A percentile compares a stretch with the other conserved stretches of the same genome.
Evolutionary conservation across 2,113 vertebrate species (phyloP).

Genomic region (Rhinichthys klamathensis): DNA sequence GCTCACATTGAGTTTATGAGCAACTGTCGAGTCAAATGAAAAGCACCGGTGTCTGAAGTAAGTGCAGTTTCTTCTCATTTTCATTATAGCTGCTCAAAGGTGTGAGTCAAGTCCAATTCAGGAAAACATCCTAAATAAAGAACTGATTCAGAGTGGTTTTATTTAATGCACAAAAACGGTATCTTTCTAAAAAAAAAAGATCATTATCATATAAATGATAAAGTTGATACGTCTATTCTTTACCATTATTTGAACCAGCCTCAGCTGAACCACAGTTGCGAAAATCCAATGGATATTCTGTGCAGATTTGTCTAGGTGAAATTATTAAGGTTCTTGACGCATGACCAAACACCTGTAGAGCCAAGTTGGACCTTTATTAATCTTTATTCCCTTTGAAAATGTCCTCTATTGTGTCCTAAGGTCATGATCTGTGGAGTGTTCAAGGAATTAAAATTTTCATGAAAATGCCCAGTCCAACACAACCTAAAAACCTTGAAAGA

Average conservation of each 20-base stretch:
- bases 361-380: conserved; percentile 66
- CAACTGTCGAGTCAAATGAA: conserved; percentile 73
- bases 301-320: conserved; percentile 55
- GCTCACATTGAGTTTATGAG: conserved; percentile 71
- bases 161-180: not conserved
- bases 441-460: not conserved
- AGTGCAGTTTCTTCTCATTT: conserved; percentile 71
- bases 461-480: not conserved
- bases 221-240: not conserved
- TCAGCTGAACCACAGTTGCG: not conserved
- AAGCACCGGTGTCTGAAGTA: conserved; percentile 76
- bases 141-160: conserved; percentile 19
- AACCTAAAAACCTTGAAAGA: not conserved
- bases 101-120: conserved; percentile 56
- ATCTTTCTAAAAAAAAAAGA: not conserved
- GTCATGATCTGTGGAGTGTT: conserved; percentile 53
- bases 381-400: conserved; percentile 66
- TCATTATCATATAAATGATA: not conserved
- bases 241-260: not conserved
- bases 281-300: conserved; percentile 63
- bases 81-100: conserved; percentile 61
- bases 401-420: conserved; percentile 62
- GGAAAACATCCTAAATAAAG: not conserved
- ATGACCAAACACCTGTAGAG: conserved; percentile 71
- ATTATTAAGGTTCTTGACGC: conserved; percentile 63